phyloP scores from a whole-genome alignment of 1,140 invertebrate species.

The Marisa cornuarietis region DNA sequence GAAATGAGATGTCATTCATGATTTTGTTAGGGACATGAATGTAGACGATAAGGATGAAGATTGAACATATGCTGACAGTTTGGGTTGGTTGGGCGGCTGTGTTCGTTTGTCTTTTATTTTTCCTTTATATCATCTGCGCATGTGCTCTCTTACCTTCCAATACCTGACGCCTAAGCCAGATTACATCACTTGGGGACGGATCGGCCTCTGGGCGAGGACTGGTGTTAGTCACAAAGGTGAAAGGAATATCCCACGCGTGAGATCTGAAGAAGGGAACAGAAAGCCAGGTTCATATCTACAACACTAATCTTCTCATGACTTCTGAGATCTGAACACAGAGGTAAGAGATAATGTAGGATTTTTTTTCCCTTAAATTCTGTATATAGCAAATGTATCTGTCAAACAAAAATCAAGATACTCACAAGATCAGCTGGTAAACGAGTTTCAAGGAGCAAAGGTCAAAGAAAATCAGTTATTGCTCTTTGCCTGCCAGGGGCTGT shows the following conservation, averaged over 20 bases:
- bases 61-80: too few relatives aligned
- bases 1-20: too few relatives aligned
- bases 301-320: not conserved
- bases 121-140: too few relatives aligned
- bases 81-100: too few relatives aligned
- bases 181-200: slow-evolving; percentile 4
- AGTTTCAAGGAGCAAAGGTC: not conserved
- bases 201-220: not conserved
- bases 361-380: too few relatives aligned
- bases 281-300: not conserved
- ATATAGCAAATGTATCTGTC: not conserved
- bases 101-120: too few relatives aligned
- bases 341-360: too few relatives aligned
- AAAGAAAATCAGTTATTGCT: not conserved
- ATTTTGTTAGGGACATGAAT: too few relatives aligned
- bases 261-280: not conserved
- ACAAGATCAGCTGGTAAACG: not conserved
- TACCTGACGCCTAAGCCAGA: slow-evolving; percentile 21
- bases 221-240: slow-evolving; percentile 14
- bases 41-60: too few relatives aligned
- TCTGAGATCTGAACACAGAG: too few relatives aligned
- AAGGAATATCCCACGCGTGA: slow-evolving; percentile 25
- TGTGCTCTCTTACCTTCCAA: slow-evolving; percentile 9
- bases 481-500: too few relatives aligned
- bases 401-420: not conserved